Evolutionary conservation across 2,113 vertebrate species (phyloP).

Genomic region (Dipodomys merriami): DNA sequence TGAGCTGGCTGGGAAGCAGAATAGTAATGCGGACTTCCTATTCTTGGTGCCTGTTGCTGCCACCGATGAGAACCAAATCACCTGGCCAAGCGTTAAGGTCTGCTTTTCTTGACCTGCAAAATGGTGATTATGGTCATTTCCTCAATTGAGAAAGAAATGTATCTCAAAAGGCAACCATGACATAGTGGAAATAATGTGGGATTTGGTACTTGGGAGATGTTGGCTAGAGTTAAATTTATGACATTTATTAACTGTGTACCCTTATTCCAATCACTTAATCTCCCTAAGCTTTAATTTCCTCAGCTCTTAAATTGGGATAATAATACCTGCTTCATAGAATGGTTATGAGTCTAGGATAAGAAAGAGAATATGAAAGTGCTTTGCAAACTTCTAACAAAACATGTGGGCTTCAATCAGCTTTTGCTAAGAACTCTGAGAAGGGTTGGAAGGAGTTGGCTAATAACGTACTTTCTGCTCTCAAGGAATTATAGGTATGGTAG

Average conservation of each 20-base stretch:
- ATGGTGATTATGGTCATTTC: background rate
- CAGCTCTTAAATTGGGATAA: background rate
- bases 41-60: background rate
- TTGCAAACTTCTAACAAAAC: conserved; percentile 11
- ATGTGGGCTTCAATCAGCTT: background rate
- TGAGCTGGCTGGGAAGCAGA: background rate
- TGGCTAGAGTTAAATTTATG: background rate
- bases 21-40: background rate
- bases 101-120: conserved; percentile 48
- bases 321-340: background rate
- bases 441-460: background rate
- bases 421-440: background rate
- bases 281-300: conserved; percentile 59
- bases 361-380: background rate
- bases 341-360: background rate
- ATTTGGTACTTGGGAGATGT: background rate
- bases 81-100: conserved; percentile 3
- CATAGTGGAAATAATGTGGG: background rate
- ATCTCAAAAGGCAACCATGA: background rate
- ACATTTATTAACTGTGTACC: background rate
- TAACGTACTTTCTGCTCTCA: background rate
- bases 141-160: background rate
- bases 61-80: conserved; percentile 47
- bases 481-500: background rate
- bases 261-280: conserved; percentile 3